Conservation (phyloP, 2,113 vertebrate genomes). For the Hippocampus mohnikei region DNA sequence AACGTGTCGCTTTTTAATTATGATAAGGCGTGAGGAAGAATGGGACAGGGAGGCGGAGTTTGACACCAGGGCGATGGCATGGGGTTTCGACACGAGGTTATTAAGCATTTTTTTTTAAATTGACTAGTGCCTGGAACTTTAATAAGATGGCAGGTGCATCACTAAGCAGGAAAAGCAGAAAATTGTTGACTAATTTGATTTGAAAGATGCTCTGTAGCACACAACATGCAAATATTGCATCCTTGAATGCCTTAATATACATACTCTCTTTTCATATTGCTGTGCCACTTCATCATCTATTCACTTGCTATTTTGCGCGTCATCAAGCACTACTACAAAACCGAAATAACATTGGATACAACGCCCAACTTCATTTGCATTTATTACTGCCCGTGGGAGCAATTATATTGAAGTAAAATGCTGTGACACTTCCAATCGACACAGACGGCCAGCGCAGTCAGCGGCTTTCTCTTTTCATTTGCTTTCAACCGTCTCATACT, state of each 20-base stretch:
- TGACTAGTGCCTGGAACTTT: constrained; percentile 34
- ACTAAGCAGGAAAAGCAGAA: constrained; percentile 33
- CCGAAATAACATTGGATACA: constrained; percentile 10
- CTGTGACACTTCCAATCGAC: constrained; percentile 38
- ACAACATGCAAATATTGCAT: not conserved
- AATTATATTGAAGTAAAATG: constrained; percentile 24
- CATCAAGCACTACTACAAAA: constrained; percentile 8
- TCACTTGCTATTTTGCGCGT: not conserved
- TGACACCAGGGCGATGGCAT: constrained; percentile 50
- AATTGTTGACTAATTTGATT: constrained; percentile 33
- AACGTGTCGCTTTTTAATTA: constrained; percentile 59
- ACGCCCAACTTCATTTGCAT: not conserved
- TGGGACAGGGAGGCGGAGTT: constrained; percentile 43
- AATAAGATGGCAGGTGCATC: constrained; percentile 52
- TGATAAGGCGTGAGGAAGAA: constrained; percentile 62
- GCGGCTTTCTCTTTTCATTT: constrained; percentile 55
- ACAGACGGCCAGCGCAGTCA: constrained; percentile 30
- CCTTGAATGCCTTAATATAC: not conserved
- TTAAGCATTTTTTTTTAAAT: constrained; percentile 28
- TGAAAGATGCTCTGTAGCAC: constrained; percentile 21
- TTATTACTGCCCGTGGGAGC: constrained; percentile 11
- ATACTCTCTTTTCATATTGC: not conserved
- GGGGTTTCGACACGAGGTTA: constrained; percentile 49
- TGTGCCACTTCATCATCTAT: not conserved
- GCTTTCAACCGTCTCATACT: constrained; percentile 35